A percentile compares a stretch with the other conserved stretches of the same genome.
Evolutionary conservation across 1,140 invertebrate genomes (phyloP).

Genomic region (Adoxophyes honmai): DNA sequence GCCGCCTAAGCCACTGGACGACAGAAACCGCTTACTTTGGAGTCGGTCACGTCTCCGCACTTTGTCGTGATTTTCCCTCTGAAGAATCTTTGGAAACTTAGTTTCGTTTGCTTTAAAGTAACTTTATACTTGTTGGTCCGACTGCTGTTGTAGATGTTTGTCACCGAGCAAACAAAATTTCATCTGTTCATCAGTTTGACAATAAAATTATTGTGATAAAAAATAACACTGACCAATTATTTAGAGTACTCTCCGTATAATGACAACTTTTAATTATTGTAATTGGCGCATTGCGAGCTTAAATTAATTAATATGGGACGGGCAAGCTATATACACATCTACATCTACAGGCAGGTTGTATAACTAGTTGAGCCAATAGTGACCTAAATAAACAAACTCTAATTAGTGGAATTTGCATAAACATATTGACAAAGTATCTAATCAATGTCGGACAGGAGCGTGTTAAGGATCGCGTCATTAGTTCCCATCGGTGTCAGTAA

Average conservation of each 20-base stretch:
- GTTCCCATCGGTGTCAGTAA: neutral
- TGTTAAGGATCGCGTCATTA: constrained; percentile 4
- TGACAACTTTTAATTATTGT: too few relatives aligned
- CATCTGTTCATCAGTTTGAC: too few relatives aligned
- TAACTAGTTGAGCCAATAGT: neutral
- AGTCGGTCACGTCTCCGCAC: neutral
- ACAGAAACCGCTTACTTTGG: neutral
- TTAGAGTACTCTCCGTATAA: too few relatives aligned
- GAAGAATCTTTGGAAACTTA: neutral
- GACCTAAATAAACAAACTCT: constrained; percentile 27
- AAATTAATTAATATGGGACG: neutral
- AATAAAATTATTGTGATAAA: too few relatives aligned
- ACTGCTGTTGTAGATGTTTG: neutral
- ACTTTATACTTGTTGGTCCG: neutral
- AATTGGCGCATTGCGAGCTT: too few relatives aligned
- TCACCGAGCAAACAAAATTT: too few relatives aligned
- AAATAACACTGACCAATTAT: neutral
- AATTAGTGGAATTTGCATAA: constrained; percentile 33
- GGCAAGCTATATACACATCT: neutral
- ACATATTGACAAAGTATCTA: constrained; percentile 25
- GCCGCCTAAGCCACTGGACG: neutral
- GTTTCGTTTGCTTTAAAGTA: neutral
- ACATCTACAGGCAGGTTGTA: too few relatives aligned
- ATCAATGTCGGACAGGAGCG: constrained; percentile 19
- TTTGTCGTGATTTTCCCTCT: constrained; percentile 2